phyloP scores from a whole-genome alignment of 1,140 invertebrate genomes.

The Leptinotarsa defecta region DNA sequence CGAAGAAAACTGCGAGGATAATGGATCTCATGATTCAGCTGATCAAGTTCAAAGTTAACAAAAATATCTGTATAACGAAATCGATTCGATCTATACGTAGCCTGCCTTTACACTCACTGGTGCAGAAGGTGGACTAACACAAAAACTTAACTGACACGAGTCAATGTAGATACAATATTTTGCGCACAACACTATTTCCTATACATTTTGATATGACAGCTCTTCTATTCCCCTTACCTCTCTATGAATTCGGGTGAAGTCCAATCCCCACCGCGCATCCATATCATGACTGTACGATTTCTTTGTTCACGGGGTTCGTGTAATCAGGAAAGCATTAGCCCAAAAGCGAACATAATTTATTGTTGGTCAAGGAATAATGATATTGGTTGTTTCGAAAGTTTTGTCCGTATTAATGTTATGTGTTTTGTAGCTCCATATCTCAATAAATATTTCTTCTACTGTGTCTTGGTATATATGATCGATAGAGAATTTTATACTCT shows the following conservation, averaged over 20 bases:
- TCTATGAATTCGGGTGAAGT: neutral
- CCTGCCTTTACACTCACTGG: constrained; percentile 87
- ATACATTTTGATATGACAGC: constrained; percentile 2
- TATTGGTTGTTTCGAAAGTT: too few species aligned
- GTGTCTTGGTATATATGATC: too few species aligned
- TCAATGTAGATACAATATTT: constrained; percentile 12
- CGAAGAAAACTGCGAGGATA: constrained; percentile 44
- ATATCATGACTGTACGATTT: constrained; percentile 36
- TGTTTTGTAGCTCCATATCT: too few species aligned
- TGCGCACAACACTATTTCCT: constrained; percentile 40
- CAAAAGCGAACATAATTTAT: neutral
- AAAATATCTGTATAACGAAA: neutral
- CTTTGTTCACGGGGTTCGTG: constrained; percentile 31
- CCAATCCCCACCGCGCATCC: neutral
- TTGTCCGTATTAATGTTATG: too few species aligned
- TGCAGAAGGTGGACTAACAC: constrained; percentile 73
- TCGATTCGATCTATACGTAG: constrained; percentile 14
- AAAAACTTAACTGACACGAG: constrained; percentile 31
- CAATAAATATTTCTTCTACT: too few species aligned
- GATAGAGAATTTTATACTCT: too few species aligned
- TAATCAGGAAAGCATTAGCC: neutral
- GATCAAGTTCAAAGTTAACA: constrained; percentile 4
- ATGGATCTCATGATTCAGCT: constrained; percentile 58
- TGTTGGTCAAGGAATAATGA: too few species aligned
- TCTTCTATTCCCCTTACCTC: neutral